Evolutionary conservation across 2,113 vertebrate species (phyloP).

Genomic region (Poeciliopsis prolifica): DNA sequence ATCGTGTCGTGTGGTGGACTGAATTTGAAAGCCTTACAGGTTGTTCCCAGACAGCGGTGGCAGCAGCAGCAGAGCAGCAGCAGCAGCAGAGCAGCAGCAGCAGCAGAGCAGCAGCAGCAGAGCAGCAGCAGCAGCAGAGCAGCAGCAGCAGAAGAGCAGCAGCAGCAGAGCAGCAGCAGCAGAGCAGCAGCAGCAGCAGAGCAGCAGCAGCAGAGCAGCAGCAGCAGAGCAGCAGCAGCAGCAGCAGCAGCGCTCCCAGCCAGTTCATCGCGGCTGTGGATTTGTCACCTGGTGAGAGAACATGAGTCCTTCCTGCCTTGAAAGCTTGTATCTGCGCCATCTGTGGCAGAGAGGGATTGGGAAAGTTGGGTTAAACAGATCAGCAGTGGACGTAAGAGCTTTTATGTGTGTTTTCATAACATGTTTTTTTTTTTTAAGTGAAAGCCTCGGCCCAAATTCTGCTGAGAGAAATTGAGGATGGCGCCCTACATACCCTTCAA

Average conservation of each 20-base stretch:
- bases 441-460: conserved; percentile 42
- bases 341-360: not conserved
- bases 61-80: conserved; percentile 1
- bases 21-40: not conserved
- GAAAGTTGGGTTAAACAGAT: conserved; percentile 22
- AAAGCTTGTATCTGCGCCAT: conserved; percentile 3
- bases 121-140: too few species aligned
- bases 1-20: not conserved
- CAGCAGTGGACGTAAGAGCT: not conserved
- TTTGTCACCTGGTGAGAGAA: conserved; percentile 41
- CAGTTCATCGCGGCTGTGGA: conserved; percentile 18
- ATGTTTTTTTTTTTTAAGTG: not conserved
- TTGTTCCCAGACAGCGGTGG: not conserved
- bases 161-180: too few species aligned
- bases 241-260: conserved; percentile 11
- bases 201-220: too few species aligned
- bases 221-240: not conserved
- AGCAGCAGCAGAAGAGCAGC: too few species aligned
- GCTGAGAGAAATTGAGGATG: conserved; percentile 44
- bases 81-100: too few species aligned
- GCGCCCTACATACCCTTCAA: conserved; percentile 22
- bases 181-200: too few species aligned
- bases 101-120: too few species aligned
- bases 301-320: conserved; percentile 21
- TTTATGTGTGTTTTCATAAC: not conserved